Evolutionary conservation across 2,888 invertebrate species (phyloP), one percentile per base, ranked within the genome.

Genomic region (Magallana nippona): DNA sequence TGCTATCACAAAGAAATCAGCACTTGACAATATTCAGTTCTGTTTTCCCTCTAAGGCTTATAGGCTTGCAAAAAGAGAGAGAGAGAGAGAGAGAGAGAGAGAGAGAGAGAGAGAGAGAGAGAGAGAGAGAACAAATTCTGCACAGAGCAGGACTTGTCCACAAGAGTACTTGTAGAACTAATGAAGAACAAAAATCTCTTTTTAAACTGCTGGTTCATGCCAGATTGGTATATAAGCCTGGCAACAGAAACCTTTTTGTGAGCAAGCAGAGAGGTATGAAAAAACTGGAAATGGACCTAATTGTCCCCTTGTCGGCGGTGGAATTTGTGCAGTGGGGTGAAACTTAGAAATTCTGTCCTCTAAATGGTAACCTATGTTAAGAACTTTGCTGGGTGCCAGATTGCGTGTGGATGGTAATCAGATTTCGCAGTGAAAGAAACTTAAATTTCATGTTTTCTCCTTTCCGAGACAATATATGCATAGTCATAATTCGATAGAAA

Each of bases 331-430:
- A 71, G 63, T 22, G 22, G 63, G 22, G 22, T 63, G 19, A 63
- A 27, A 22, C 22, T 71, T 32, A 44, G 44, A 44, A 5, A 60
- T 60, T 60, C 58, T 60, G 15, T 60, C 17, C 58, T 60, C 17
- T 10, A 71, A 27, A 71, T 71, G 63, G 63, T 71, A 71, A 32
- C 27, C 63, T 71, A 44, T 44, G 44, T 27, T 27, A 71, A 71
- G 63, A 71, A 71, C 22, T 71, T 71, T 32, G 13, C 27, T 71
- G 63, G 63, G 27, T 71, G 63, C 63, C 63, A 13, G 22, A 32
- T 71, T 71, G 63, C 63, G 63, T 71, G 63, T 71, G n/a, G 22
- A 27, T 27, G 63, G 63, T 71, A 71, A 71, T 71, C 63, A 71
- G 63, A 27, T 71, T 71, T 71, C 63, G 22, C 22, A 27, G 22